phyloP scores from a whole-genome alignment of 2,888 invertebrate species.

The Dusona sp. region DNA sequence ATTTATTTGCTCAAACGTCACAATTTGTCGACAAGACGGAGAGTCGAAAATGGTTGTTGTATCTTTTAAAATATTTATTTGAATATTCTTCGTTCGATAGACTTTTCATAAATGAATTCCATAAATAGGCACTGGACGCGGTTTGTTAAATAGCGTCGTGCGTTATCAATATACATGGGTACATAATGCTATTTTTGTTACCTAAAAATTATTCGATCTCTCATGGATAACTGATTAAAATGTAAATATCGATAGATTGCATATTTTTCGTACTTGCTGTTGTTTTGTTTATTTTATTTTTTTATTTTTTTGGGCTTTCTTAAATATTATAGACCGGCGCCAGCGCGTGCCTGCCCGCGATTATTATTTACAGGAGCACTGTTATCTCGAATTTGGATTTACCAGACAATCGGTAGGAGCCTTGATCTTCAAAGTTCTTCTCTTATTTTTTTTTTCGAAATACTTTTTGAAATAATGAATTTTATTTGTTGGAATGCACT shows the following conservation, averaged over 20 bases:
- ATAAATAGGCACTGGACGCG: slow-evolving; percentile 60
- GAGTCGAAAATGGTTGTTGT: slow-evolving; percentile 10
- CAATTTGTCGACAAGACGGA: slow-evolving; percentile 7
- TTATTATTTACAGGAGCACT: slow-evolving; percentile 52
- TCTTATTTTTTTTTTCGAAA: not conserved
- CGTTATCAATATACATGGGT: slow-evolving; percentile 36
- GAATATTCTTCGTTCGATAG: slow-evolving; percentile 7
- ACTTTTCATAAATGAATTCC: slow-evolving; percentile 55
- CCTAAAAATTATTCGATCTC: slow-evolving; percentile 57
- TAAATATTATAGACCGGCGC: slow-evolving; percentile 47
- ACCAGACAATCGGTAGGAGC: slow-evolving; percentile 1
- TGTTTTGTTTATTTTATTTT: slow-evolving; percentile 31
- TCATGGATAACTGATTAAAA: slow-evolving; percentile 46
- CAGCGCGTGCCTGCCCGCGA: slow-evolving; percentile 53
- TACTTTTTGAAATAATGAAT: not conserved
- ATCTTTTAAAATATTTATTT: slow-evolving; percentile 10
- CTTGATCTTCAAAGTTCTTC: slow-evolving; percentile 1
- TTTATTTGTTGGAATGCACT: slow-evolving; percentile 19
- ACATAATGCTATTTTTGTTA: slow-evolving; percentile 16
- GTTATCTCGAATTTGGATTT: not conserved
- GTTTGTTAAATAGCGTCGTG: slow-evolving; percentile 23
- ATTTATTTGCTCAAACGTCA: slow-evolving; percentile 39
- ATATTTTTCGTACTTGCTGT: slow-evolving; percentile 41
- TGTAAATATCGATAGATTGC: slow-evolving; percentile 35
- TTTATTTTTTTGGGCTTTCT: slow-evolving; percentile 38